phyloP scores from a whole-genome alignment of 2,888 invertebrate species.

The Cryptophagus acutangulus region DNA sequence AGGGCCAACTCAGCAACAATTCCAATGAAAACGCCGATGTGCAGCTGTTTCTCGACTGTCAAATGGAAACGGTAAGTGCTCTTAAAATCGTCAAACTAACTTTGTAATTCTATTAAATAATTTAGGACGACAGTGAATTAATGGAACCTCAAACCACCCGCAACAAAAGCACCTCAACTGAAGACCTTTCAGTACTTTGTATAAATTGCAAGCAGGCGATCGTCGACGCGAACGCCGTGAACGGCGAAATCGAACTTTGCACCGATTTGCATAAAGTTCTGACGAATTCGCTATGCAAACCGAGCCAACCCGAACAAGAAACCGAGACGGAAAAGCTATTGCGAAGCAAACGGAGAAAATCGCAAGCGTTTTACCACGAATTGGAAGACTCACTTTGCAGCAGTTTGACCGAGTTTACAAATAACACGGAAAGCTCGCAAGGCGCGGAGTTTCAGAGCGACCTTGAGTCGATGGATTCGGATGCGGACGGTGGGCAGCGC shows the following conservation, averaged over 20 bases:
- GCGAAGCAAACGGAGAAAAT: slow-evolving; percentile 32
- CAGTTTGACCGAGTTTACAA: slow-evolving; percentile 36
- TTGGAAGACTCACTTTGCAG: slow-evolving; percentile 42
- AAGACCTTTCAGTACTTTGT: slow-evolving; percentile 34
- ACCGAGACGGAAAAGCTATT: slow-evolving; percentile 25
- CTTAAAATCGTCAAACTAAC: not conserved
- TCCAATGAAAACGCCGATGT: slow-evolving; percentile 22
- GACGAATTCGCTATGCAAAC: slow-evolving; percentile 35
- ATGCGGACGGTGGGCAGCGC: slow-evolving; percentile 16
- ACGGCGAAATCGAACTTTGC: slow-evolving; percentile 39
- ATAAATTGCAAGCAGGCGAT: slow-evolving; percentile 33
- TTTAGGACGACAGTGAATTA: not conserved
- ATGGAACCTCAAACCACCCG: slow-evolving; percentile 23
- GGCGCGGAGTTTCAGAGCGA: slow-evolving; percentile 35
- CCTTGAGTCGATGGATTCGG: slow-evolving; percentile 30
- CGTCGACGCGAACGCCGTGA: slow-evolving; percentile 32
- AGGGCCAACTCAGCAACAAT: slow-evolving; percentile 27
- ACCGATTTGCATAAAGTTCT: slow-evolving; percentile 36
- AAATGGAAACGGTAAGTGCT: too few species aligned
- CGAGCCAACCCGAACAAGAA: slow-evolving; percentile 20
- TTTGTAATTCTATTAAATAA: slow-evolving; percentile 12
- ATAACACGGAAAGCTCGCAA: slow-evolving; percentile 36
- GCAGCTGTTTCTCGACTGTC: slow-evolving; percentile 23
- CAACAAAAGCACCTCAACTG: slow-evolving; percentile 36
- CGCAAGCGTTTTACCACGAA: slow-evolving; percentile 36